phyloP scores from a whole-genome alignment of 2,113 vertebrate species.

The Cromileptes altivelis region DNA sequence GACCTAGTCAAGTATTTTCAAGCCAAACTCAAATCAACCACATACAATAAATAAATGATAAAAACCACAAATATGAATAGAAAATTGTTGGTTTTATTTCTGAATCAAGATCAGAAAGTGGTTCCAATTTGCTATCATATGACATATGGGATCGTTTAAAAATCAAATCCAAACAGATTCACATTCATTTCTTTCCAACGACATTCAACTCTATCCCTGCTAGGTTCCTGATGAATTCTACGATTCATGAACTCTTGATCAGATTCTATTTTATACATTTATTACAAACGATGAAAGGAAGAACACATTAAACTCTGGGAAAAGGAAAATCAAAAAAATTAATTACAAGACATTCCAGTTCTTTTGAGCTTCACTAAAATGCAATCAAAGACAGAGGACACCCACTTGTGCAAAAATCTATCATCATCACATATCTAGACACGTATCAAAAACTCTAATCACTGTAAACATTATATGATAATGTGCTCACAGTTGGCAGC shows the following conservation, averaged over 20 bases:
- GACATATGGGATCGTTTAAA: not conserved
- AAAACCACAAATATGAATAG: constrained; percentile 6
- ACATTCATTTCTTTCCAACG: constrained; percentile 12
- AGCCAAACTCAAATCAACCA: not conserved
- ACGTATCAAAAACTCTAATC: constrained; percentile 20
- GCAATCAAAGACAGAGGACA: constrained; percentile 47
- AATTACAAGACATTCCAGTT: constrained; percentile 64
- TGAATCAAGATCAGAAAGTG: constrained; percentile 30
- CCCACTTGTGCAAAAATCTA: constrained; percentile 71
- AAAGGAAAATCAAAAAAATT: not conserved
- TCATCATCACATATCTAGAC: constrained; percentile 37
- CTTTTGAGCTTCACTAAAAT: constrained; percentile 45
- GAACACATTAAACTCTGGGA: not conserved
- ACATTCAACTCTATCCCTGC: not conserved
- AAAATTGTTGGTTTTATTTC: constrained; percentile 64
- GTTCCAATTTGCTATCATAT: not conserved
- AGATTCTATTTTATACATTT: constrained; percentile 36
- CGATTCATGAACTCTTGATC: constrained; percentile 28
- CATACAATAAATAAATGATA: not conserved
- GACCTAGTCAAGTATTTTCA: not conserved
- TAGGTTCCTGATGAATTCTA: not conserved
- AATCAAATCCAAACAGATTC: constrained; percentile 32
- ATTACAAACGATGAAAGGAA: constrained; percentile 18
- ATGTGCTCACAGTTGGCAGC: constrained; percentile 24
- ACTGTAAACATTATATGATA: constrained; percentile 52